These are phyloP conservation scores for Campodea augens DNA, from an alignment of 1,140 invertebrate genomes.

Conservation along the genomic window DNA sequence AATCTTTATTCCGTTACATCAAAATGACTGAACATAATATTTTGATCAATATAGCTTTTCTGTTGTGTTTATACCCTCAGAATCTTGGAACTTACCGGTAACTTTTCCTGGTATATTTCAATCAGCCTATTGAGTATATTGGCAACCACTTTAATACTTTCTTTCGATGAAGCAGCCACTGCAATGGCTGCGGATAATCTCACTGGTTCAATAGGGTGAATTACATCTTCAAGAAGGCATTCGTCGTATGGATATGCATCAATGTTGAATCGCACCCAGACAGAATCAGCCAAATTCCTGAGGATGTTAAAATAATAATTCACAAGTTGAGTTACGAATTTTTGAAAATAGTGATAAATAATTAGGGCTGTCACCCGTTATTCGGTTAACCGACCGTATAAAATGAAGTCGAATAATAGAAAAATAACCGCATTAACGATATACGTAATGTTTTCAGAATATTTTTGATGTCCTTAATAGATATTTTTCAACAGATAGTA, in stretches of 20 bases:
- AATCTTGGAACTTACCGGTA: constrained; percentile 30
- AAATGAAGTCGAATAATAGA: too few relatives aligned
- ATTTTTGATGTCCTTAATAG: too few relatives aligned
- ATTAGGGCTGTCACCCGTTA: too few relatives aligned
- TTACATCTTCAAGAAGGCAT: constrained; percentile 49
- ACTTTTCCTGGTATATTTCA: constrained; percentile 53
- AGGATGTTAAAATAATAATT: constrained; percentile 9
- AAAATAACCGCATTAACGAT: too few relatives aligned
- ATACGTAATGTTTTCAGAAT: too few relatives aligned
- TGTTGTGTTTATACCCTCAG: not conserved
- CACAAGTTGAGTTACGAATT: constrained; percentile 2
- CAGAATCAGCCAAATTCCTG: constrained; percentile 38
- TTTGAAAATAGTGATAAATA: too few relatives aligned
- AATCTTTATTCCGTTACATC: too few relatives aligned
- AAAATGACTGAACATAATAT: too few relatives aligned
- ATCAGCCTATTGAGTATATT: constrained; percentile 44
- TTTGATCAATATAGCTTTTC: too few relatives aligned
- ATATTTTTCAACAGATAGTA: too few relatives aligned
- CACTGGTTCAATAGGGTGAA: constrained; percentile 55
- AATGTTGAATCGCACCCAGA: constrained; percentile 44
- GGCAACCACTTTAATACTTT: constrained; percentile 31
- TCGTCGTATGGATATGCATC: constrained; percentile 32
- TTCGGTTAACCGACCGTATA: too few relatives aligned
- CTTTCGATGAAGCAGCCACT: constrained; percentile 32
- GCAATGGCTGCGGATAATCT: constrained; percentile 57